Evolutionary conservation across 2,888 invertebrate species (phyloP).

Genomic region (Pristionchus mayeri): DNA sequence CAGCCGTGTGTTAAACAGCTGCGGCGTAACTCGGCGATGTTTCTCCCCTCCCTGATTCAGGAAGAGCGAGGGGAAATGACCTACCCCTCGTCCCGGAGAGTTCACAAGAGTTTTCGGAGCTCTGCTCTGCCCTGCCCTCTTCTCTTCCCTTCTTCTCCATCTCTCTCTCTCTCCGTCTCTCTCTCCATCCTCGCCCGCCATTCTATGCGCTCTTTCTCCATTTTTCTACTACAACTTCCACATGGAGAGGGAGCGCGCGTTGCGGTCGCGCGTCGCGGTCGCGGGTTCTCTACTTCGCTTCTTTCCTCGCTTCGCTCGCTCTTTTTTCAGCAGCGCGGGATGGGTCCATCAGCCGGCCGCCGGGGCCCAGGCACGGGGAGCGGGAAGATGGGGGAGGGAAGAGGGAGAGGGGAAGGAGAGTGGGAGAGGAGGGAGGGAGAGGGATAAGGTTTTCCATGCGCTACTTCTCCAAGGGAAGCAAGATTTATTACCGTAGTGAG

Average conservation of each 20-base stretch:
- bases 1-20: neutral
- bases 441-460: neutral
- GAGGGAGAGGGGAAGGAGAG: neutral
- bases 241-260: constrained; percentile 37
- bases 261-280: constrained; percentile 35
- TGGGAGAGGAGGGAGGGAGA: neutral
- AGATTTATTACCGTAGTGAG: neutral
- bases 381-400: neutral
- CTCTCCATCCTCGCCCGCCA: neutral
- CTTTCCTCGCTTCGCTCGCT: neutral
- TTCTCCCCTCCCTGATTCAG: neutral
- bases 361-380: too few relatives aligned
- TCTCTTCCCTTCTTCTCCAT: neutral
- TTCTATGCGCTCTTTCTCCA: neutral
- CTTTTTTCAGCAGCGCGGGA: neutral
- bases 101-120: constrained; percentile 3
- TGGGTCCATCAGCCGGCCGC: neutral
- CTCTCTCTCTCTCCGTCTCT: constrained; percentile 2
- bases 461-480: neutral
- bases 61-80: too few relatives aligned
- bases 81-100: neutral
- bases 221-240: constrained; percentile 34
- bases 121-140: neutral
- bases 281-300: neutral
- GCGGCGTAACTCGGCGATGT: neutral